Evolutionary conservation across 2,113 vertebrate species (phyloP).

Genomic region (Ptychochromis oligacanthus): DNA sequence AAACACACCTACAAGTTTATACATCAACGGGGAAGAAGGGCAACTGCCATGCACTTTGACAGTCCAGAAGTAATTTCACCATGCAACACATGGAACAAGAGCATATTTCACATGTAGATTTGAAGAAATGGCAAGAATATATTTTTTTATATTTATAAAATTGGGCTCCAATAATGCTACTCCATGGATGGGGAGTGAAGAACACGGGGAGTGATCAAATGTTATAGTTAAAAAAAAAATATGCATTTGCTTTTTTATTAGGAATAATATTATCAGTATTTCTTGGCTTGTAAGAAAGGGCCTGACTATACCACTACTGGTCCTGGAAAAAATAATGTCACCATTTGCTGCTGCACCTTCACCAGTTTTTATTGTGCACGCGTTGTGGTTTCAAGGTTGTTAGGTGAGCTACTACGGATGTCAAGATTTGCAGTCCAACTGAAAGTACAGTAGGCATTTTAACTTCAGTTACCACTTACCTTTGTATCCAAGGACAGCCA

Average conservation of each 20-base stretch:
- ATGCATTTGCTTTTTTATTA: background rate
- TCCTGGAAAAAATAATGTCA: background rate
- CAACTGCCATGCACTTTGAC: background rate
- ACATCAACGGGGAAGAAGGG: background rate
- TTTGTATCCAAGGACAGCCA: conserved; percentile 97
- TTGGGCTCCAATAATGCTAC: background rate
- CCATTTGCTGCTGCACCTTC: background rate
- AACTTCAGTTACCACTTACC: conserved; percentile 77
- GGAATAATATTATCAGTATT: background rate
- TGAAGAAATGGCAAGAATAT: background rate
- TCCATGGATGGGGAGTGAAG: background rate
- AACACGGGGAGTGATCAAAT: no score
- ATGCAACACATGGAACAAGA: background rate
- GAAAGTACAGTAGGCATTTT: background rate
- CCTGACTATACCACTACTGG: background rate
- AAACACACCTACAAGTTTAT: background rate
- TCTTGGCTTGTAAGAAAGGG: background rate
- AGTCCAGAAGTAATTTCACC: background rate
- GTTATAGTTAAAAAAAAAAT: background rate
- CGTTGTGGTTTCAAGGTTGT: background rate
- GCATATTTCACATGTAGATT: background rate
- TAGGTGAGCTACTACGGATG: background rate
- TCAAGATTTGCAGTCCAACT: background rate
- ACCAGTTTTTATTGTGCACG: background rate
- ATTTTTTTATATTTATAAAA: background rate